These are phyloP conservation scores for Phyllostomus discolor DNA, from an alignment of 2,113 vertebrate genomes.

Conservation along the genomic window DNA sequence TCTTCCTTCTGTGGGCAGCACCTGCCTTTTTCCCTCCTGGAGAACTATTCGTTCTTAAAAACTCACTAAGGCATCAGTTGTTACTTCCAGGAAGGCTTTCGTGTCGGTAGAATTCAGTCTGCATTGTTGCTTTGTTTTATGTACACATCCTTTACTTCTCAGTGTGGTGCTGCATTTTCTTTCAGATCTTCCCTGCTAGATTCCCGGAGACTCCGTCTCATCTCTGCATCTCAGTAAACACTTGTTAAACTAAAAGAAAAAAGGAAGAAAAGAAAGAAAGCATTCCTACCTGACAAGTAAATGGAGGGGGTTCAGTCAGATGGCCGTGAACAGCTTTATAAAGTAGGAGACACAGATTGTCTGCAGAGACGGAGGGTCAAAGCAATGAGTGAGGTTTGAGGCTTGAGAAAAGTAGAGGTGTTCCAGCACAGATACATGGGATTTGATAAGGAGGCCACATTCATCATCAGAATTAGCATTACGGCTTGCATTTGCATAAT, in stretches of 20 bases:
- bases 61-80: background rate
- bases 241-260: background rate
- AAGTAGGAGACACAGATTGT: background rate
- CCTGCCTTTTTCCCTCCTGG: background rate
- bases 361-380: background rate
- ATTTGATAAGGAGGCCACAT: background rate
- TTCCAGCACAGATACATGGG: background rate
- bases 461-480: background rate
- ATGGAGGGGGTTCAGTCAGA: background rate
- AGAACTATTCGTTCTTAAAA: background rate
- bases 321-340: background rate
- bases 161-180: background rate
- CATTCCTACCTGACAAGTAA: background rate
- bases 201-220: background rate
- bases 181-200: background rate
- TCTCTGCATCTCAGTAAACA: background rate
- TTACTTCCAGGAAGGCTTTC: background rate
- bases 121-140: background rate
- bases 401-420: background rate
- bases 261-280: background rate
- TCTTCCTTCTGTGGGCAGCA: background rate
- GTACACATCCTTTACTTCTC: background rate
- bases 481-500: background rate
- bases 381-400: background rate
- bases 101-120: background rate